Percentiles rank a stretch among this genome's conserved stretches.
These are phyloP conservation scores for Oxyura jamaicensis DNA, from an alignment of 2,113 vertebrate genomes.

Conservation along the genomic window DNA sequence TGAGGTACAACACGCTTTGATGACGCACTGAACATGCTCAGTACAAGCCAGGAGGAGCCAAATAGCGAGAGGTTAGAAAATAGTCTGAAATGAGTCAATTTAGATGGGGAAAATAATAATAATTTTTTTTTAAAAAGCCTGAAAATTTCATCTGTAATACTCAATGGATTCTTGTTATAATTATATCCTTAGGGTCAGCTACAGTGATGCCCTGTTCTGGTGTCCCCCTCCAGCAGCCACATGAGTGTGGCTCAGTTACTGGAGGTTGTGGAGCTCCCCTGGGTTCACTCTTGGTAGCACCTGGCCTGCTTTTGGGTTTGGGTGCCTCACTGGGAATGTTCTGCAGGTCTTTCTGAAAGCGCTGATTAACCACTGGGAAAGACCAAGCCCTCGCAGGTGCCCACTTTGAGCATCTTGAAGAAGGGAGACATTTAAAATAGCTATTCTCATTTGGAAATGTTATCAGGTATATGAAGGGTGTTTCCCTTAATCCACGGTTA, in stretches of 20 bases:
- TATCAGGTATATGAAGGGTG: not conserved
- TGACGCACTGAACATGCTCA: not conserved
- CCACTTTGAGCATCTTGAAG: not conserved
- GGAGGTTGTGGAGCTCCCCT: not conserved
- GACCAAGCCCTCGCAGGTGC: not conserved
- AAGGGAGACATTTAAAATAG: not conserved
- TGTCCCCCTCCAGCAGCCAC: not conserved
- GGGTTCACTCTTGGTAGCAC: accelerated
- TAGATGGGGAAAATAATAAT: not conserved
- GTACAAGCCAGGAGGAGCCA: not conserved
- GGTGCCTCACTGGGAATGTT: not conserved
- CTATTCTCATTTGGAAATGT: not conserved
- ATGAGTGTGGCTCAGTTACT: accelerated
- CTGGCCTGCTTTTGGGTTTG: not conserved
- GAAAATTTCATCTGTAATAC: not conserved
- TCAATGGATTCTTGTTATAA: not conserved
- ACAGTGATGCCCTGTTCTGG: not conserved
- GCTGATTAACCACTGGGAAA: not conserved
- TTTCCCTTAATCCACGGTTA: not conserved
- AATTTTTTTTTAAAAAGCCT: not conserved
- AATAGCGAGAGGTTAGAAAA: not conserved
- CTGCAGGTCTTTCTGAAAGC: not conserved
- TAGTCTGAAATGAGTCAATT: not conserved
- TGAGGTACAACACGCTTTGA: not conserved
- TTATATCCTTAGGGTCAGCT: not conserved